A percentile compares a stretch with the other conserved stretches of the same genome.
Evolutionary conservation across 1,140 invertebrate genomes (phyloP).

Genomic region (Macrocentrus cingulum): DNA sequence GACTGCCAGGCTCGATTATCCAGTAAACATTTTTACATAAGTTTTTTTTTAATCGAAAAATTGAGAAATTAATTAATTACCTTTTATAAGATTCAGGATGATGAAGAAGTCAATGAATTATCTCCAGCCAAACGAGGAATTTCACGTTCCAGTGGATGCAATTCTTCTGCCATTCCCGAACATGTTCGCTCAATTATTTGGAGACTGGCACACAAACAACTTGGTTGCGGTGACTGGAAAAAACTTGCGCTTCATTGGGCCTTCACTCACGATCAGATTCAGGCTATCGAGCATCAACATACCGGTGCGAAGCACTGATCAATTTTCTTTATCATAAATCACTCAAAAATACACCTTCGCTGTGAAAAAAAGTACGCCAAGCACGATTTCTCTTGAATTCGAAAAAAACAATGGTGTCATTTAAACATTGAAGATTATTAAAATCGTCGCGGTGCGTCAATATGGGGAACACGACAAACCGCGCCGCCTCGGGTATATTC

Average conservation of each 20-base stretch:
- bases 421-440: no score
- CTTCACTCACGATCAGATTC: conserved; percentile 73
- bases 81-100: conserved; percentile 47
- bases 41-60: neutral
- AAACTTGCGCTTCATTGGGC: conserved; percentile 70
- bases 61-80: neutral
- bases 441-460: no score
- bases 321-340: neutral
- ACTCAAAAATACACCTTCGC: neutral
- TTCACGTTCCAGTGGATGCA: conserved; percentile 37
- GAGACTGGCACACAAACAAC: conserved; percentile 70
- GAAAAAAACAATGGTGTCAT: no score
- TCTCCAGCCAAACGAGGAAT: conserved; percentile 40
- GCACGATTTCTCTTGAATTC: neutral
- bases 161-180: conserved; percentile 42
- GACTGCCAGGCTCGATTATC: conserved; percentile 67
- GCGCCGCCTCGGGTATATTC: no score
- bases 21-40: conserved; percentile 22
- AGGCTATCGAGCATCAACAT: conserved; percentile 76
- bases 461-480: no score
- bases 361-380: conserved; percentile 1
- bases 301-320: conserved; percentile 62
- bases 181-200: conserved; percentile 63
- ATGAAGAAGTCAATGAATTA: conserved; percentile 42
- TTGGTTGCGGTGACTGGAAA: conserved; percentile 71